Percentiles rank a stretch among this genome's conserved stretches.
Evolutionary conservation across 2,888 invertebrate genomes (phyloP).

Genomic region (Nomada ruficornis): DNA sequence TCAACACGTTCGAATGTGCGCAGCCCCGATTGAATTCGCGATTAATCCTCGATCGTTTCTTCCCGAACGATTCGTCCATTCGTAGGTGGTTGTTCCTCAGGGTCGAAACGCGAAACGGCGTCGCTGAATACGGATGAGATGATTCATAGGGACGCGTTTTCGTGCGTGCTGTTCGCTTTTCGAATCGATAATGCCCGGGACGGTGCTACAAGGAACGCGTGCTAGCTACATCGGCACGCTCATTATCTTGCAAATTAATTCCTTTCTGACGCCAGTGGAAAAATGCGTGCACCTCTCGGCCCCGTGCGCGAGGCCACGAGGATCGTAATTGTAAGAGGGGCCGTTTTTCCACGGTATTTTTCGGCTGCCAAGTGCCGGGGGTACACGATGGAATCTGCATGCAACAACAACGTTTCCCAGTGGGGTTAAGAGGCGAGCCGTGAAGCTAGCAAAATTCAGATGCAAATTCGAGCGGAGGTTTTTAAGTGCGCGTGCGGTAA

Average conservation of each 20-base stretch:
- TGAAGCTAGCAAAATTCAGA: slow-evolving; percentile 9
- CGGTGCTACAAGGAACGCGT: slow-evolving; percentile 54
- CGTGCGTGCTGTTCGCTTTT: slow-evolving; percentile 59
- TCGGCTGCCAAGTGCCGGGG: slow-evolving; percentile 16
- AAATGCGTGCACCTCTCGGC: slow-evolving; percentile 38
- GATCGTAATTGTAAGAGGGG: slow-evolving; percentile 54
- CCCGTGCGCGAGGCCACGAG: slow-evolving; percentile 17
- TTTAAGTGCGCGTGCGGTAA: neutral
- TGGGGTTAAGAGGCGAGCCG: slow-evolving; percentile 4
- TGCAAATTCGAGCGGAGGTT: slow-evolving; percentile 1
- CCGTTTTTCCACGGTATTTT: slow-evolving; percentile 34
- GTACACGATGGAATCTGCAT: slow-evolving; percentile 36
- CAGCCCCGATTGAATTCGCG: slow-evolving; percentile 25
- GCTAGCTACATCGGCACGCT: slow-evolving; percentile 58
- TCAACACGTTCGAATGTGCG: neutral
- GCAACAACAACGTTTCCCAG: slow-evolving; percentile 6
- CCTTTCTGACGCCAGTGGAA: slow-evolving; percentile 55
- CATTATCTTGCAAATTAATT: slow-evolving; percentile 66
- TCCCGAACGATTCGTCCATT: slow-evolving; percentile 20
- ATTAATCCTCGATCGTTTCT: slow-evolving; percentile 24
- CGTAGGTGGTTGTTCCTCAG: slow-evolving; percentile 51
- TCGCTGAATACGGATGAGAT: slow-evolving; percentile 61
- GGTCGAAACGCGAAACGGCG: slow-evolving; percentile 42
- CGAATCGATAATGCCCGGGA: slow-evolving; percentile 57
- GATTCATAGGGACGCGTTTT: slow-evolving; percentile 59